Base-by-base conservation (phyloP, 1,140 invertebrate species). In the Chlorops oryzae region DNA sequence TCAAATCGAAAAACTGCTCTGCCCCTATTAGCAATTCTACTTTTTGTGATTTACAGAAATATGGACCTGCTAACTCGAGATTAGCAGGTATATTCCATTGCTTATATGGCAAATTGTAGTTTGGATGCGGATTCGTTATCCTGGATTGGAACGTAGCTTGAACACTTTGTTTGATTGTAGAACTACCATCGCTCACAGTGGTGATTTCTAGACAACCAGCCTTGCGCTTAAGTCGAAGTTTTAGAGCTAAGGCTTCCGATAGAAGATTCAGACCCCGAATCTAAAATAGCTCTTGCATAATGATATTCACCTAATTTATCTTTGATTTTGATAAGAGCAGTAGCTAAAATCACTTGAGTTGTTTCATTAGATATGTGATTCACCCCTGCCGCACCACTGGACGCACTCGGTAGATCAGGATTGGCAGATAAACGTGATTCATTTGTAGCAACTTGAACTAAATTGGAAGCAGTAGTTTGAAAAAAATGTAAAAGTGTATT, bases 61-160 rank as follows among this genome's bases (percentile, higher is more conserved):
- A 12, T 9, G 59, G 51, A 55, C 62, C 62, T 10, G 59, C 62
- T 5, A 68, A 35, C 18, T 35, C 21, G 21, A 62, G 50, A 37
- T 55, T 47, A 15, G 18, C n/a, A 12, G 59, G 59, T 28, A 62
- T 55, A 15, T 52, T 52, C 39, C 27, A 53, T 25, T 45, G 10
- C n/a, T n/a, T n/a, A n/a, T n/a, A n/a, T n/a, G n/a, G n/a, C n/a
- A n/a, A n/a, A n/a, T n/a, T n/a, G n/a, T n/a, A n/a, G n/a, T n/a
- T n/a, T n/a, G n/a, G n/a, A n/a, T n/a, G n/a, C n/a, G n/a, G n/a
- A n/a, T n/a, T n/a, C n/a, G n/a, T n/a, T n/a, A n/a, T n/a, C n/a
- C n/a, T n/a, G n/a, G n/a, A n/a, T n/a, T n/a, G n/a, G n/a, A n/a
- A n/a, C n/a, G n/a, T n/a, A n/a, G n/a, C n/a, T n/a, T n/a, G n/a